These are phyloP conservation scores for Branchipolynoe longqiensis DNA, from an alignment of 2,888 invertebrate species.

Conservation along the genomic window DNA sequence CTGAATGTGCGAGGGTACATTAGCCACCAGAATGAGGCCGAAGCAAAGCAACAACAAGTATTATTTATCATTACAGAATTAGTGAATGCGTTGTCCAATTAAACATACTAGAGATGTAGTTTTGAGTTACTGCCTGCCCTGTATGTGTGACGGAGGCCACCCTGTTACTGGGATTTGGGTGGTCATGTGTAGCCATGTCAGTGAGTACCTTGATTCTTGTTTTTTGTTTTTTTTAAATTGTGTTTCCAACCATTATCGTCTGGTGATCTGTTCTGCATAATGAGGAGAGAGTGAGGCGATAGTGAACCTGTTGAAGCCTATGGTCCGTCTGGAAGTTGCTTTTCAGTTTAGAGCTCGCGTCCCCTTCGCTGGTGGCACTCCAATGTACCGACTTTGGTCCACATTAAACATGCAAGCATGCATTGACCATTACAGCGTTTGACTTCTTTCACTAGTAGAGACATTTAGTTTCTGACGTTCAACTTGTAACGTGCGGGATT, in stretches of 20 bases:
- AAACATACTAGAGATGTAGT: not conserved
- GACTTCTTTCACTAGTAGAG: too few species aligned
- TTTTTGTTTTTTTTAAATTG: conserved; percentile 2
- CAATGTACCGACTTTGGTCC: conserved; percentile 38
- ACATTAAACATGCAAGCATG: conserved; percentile 45
- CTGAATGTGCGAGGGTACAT: conserved; percentile 46
- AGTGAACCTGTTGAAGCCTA: conserved; percentile 38
- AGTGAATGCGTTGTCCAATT: not conserved
- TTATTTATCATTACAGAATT: not conserved
- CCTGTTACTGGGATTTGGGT: not conserved
- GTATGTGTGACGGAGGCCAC: not conserved
- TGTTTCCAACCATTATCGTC: conserved; percentile 38
- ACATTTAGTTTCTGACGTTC: too few species aligned
- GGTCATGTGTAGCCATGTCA: conserved; percentile 20
- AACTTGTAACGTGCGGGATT: too few species aligned
- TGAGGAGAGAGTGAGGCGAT: not conserved
- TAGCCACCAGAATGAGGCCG: not conserved
- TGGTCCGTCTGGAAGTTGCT: conserved; percentile 19
- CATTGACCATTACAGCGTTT: conserved; percentile 19
- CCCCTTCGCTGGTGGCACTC: conserved; percentile 4
- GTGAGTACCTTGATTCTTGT: not conserved
- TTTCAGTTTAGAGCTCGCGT: conserved; percentile 28
- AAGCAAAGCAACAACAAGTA: not conserved
- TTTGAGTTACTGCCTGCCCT: not conserved
- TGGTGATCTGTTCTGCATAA: conserved; percentile 36